Evolutionary conservation across 1,140 invertebrate genomes (phyloP), one percentile per base, ranked within the genome.

Genomic region (Magallana ariakensis): DNA sequence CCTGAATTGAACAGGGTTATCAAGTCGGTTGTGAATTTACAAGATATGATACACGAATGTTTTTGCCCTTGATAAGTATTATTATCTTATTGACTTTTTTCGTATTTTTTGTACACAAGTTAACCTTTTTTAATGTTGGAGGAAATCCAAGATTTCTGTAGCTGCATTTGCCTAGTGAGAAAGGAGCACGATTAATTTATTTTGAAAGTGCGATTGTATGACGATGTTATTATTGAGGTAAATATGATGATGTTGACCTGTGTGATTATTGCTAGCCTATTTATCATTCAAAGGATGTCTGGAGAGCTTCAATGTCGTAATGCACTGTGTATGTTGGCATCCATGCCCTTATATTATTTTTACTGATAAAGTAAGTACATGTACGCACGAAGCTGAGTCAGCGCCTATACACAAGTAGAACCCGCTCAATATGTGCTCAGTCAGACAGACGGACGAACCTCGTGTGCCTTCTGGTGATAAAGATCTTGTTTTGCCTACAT

Each of bases 41-140:
- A n/a, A 16, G 16, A 46, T 46, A 46, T 62, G 16, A 7, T 62
- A 62, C 16, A 62, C 22, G 22, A 13, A 19, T 70, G 22, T 11
- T 26, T 33, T 75, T 75, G 66, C 7, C 66, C 33, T 19, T 75
- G 66, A 75, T 75, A 75, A 75, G 66, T 75, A 75, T 33, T 75
- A 75, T 26, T 26, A 26, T 7, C 66, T 26, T 75, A 10, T 26
- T 75, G 13, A 26, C 22, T 62, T n/a, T 62, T 46, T 75, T 7
- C 22, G 10, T 46, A 46, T 46, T 46, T 46, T 66, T 75, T 70
- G 22, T 75, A 75, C 33, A 75, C 66, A 75, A 75, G 3, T 75
- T 19, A 13, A 22, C 62, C 62, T 70, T 70, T 46, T 46, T 46
- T 46, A 26, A 75, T 26, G 22, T n/a, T 19, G 19, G 66, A 75